Conservation (phyloP, 2,113 vertebrate genomes). For the Nansenia antarctica region DNA sequence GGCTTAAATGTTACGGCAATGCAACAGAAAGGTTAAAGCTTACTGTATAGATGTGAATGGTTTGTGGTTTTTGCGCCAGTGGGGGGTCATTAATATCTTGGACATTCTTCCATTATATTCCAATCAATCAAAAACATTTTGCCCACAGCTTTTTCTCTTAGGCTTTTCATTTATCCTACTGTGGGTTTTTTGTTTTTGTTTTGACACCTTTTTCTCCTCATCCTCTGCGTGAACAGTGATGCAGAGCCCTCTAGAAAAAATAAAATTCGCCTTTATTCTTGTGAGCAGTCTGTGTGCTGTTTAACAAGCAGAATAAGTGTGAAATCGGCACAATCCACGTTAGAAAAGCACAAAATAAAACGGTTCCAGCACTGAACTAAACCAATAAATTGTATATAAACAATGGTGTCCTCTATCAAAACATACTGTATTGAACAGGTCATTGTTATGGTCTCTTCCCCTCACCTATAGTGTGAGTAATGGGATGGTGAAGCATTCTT, state of each 20-base stretch:
- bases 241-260: no score
- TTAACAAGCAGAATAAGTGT: no score
- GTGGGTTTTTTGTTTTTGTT: constrained; percentile 27
- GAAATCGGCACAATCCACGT: no score
- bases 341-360: background rate
- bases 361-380: background rate
- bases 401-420: background rate
- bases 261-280: no score
- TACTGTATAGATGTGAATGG: background rate
- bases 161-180: constrained; percentile 61
- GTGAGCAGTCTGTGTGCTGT: no score
- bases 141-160: constrained; percentile 60
- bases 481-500: no score
- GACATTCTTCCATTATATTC: constrained; percentile 45
- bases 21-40: background rate
- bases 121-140: constrained; percentile 62
- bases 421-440: background rate
- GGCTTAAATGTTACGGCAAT: background rate
- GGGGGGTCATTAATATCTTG: constrained; percentile 65
- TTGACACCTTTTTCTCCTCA: background rate
- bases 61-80: constrained; percentile 50
- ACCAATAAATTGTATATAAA: background rate
- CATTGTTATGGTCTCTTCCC: no score
- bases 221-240: background rate
- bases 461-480: no score